Conservation (phyloP, 2,888 invertebrate genomes). For the Campoplex nolae region DNA sequence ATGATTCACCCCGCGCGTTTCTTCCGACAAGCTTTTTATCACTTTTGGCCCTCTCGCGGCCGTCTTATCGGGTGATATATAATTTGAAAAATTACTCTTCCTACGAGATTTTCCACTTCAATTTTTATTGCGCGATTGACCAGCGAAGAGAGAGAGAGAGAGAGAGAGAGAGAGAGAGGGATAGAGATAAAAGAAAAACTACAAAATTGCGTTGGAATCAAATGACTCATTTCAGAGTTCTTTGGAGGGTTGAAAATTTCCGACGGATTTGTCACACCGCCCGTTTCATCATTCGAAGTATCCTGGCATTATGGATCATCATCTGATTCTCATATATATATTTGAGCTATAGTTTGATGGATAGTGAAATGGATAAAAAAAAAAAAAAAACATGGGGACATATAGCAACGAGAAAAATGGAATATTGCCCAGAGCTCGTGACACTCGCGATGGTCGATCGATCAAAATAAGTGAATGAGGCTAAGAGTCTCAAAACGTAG, state of each 20-base stretch:
- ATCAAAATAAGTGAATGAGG: not conserved
- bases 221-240: not conserved
- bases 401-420: not conserved
- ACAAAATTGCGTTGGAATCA: constrained; percentile 19
- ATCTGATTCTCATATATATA: constrained; percentile 29
- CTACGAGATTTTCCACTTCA: not conserved
- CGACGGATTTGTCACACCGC: constrained; percentile 46
- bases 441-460: not conserved
- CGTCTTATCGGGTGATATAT: constrained; percentile 27
- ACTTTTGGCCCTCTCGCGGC: not conserved
- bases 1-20: constrained; percentile 37
- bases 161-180: not conserved
- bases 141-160: not conserved
- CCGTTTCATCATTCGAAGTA: constrained; percentile 12
- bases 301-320: constrained; percentile 25
- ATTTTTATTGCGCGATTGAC: constrained; percentile 4
- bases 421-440: constrained; percentile 7
- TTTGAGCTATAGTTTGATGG: constrained; percentile 43
- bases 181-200: no score
- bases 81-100: constrained; percentile 37
- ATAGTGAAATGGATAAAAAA: constrained; percentile 24
- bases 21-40: constrained; percentile 48
- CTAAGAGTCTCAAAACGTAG: not conserved
- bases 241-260: constrained; percentile 46
- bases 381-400: not conserved